Evolutionary conservation across 2,797 vertebrate genomes (phyloP), one percentile per base, ranked within the genome.

Genomic region (Columba guinea): DNA sequence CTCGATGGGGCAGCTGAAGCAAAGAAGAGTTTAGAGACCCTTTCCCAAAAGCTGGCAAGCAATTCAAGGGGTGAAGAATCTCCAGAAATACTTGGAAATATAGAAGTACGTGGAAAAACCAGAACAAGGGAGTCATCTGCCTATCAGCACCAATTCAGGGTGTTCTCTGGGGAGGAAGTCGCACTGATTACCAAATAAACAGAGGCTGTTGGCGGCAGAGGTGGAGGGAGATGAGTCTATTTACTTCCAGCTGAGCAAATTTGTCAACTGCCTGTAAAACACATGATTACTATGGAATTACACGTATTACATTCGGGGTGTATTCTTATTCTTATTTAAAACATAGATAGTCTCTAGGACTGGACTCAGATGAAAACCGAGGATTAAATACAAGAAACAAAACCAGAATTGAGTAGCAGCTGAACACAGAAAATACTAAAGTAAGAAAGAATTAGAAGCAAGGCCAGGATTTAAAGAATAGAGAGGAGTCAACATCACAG

Each of bases 81-180:
- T 58, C 85, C 64, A 46, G 8, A 67, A 94, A 70, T 39, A 41
- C 0, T 10, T 70, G n/a, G 71, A 90, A 93, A 84, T 8, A 24
- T 6, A 2, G 8, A 67, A 94, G 74, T 39, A 41, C 0, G 0
- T 39, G 53, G 53, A 22, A 62, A 84, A 74, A 71, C 37, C 22
- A 62, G 78, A 93, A 44, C 13, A 46, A 84, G 70, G 59, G 79
- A 89, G 60, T 83, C 87, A 94, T 93, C 89, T 91, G 82, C 91
- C 93, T 95, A 94, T 94, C 95, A 90, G 95, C 88, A 77, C 87
- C 68, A 80, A 70, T 84, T 89, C 96, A 97, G 93, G 95, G 93
- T 56, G 80, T 78, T 94, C 95, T 79, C 90, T 22, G n/a, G 93
- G 91, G 95, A 97, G 55, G 49, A 88, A 76, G 89, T 70, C 5